These are phyloP conservation scores for Tetragnatha montana DNA, from an alignment of 2,888 invertebrate species.

Conservation along the genomic window DNA sequence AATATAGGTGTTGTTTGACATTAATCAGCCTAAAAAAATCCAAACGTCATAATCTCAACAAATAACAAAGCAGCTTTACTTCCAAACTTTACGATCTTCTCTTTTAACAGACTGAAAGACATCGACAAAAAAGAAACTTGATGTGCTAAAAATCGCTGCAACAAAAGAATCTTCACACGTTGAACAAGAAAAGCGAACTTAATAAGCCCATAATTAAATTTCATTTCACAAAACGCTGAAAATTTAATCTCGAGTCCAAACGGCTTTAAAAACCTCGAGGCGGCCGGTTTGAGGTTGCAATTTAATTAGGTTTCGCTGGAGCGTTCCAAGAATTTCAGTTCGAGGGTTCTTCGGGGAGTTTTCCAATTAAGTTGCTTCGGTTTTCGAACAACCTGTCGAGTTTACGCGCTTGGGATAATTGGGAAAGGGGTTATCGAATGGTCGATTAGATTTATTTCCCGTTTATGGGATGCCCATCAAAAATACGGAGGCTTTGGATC, in stretches of 20 bases:
- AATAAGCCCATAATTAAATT: constrained; percentile 1
- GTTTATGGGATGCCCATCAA: background rate
- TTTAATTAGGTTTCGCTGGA: background rate
- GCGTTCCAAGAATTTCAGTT: background rate
- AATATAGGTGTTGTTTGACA: too few relatives aligned
- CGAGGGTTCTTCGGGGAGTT: background rate
- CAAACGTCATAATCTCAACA: too few relatives aligned
- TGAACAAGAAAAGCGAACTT: background rate
- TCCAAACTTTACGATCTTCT: too few relatives aligned
- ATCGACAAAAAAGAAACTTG: too few relatives aligned
- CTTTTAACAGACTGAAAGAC: too few relatives aligned
- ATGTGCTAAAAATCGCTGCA: too few relatives aligned
- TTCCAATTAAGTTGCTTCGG: background rate
- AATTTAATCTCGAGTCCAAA: background rate
- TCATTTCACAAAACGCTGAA: background rate
- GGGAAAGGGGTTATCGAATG: background rate
- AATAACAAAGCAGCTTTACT: too few relatives aligned
- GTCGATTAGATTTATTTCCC: background rate
- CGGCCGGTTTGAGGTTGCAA: background rate
- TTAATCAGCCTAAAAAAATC: too few relatives aligned
- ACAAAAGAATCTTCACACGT: background rate
- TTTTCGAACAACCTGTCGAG: constrained; percentile 1
- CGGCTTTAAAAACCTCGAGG: background rate
- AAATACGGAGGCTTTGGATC: background rate
- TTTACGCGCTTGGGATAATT: background rate